Base-by-base conservation (phyloP, 2,113 vertebrate genomes). In the Xiphorhynchus elegans region DNA sequence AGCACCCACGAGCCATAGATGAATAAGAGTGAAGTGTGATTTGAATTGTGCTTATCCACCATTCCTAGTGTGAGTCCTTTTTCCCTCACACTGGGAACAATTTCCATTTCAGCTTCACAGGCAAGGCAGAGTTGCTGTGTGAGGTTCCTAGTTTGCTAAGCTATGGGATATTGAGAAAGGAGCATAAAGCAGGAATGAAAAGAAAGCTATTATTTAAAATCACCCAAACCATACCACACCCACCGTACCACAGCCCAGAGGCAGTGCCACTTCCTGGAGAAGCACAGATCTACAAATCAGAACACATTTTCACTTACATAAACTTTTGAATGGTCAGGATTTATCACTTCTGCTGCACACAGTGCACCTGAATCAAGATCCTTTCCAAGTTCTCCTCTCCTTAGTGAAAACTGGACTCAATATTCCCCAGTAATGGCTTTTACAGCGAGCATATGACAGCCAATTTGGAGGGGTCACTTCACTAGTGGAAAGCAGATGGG, bases 401-500 rank as follows among this genome's bases (percentile, higher is more conserved):
- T 56, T 58, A 3, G 19, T 63, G 76, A 74, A 90, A 94, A 64
- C 24, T 26, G 70, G 56, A 15, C 44, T 35, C 60, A 47, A 3
- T 75, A 69, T 52, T 78, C 64, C 55, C 47, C 40, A 52, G 31
- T 13, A 86, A 64, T 60, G 72, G 21, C 29, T 91, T 86, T 86
- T 78, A 49, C 60, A 90, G 76, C 28, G 67, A 86, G 50, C 55
- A 33, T 25, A 33, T 59, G 56, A 55, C 82, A 86, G 59, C 52
- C 84, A 90, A 1, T 92, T 96, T 84, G 73, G 85, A 81, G 44
- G 44, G 69, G 78, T 94, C 90, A 81, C 60, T 72, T 74, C 52
- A 50, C 47, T 25, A 31, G 47, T 44, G 35, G 14, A 82, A 89
- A 91, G 78, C 82, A 92, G 89, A 91, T 84, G 84, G 70, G 86